A percentile compares a stretch with the other conserved stretches of the same genome.
These are phyloP conservation scores for Andrena bicolor DNA, from an alignment of 2,888 invertebrate genomes.

Conservation along the genomic window DNA sequence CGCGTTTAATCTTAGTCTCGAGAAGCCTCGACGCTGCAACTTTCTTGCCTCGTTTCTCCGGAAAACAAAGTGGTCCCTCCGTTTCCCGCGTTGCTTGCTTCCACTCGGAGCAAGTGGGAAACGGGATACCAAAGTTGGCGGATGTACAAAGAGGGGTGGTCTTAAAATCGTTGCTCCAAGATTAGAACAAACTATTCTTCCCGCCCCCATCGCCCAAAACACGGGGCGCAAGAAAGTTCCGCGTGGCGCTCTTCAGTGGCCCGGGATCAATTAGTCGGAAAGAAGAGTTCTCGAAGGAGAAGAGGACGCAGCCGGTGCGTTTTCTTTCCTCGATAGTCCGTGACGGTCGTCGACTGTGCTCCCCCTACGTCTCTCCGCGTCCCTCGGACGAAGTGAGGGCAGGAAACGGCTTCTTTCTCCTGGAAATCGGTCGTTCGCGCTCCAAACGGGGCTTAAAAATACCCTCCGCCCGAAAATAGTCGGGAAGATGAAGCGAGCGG, in stretches of 20 bases:
- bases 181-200: too few relatives aligned
- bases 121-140: too few relatives aligned
- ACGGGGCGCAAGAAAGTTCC: background rate
- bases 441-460: slow-evolving; percentile 80
- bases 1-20: too few relatives aligned
- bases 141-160: too few relatives aligned
- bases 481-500: slow-evolving; percentile 24
- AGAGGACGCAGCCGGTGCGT: slow-evolving; percentile 40
- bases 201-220: too few relatives aligned
- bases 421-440: slow-evolving; percentile 65
- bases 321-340: slow-evolving; percentile 59
- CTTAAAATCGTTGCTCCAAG: too few relatives aligned
- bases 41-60: too few relatives aligned
- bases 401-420: slow-evolving; percentile 66
- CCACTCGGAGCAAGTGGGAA: too few relatives aligned
- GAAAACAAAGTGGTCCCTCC: too few relatives aligned
- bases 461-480: slow-evolving; percentile 74
- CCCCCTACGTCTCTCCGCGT: background rate
- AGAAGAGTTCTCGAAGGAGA: background rate
- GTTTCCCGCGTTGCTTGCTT: too few relatives aligned
- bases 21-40: too few relatives aligned
- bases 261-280: slow-evolving; percentile 62
- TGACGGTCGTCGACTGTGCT: slow-evolving; percentile 41
- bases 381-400: slow-evolving; percentile 13
- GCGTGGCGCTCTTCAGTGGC: slow-evolving; percentile 28